Evolutionary conservation across 1,140 invertebrate species (phyloP).

Genomic region (Calliopsis andreniformis): DNA sequence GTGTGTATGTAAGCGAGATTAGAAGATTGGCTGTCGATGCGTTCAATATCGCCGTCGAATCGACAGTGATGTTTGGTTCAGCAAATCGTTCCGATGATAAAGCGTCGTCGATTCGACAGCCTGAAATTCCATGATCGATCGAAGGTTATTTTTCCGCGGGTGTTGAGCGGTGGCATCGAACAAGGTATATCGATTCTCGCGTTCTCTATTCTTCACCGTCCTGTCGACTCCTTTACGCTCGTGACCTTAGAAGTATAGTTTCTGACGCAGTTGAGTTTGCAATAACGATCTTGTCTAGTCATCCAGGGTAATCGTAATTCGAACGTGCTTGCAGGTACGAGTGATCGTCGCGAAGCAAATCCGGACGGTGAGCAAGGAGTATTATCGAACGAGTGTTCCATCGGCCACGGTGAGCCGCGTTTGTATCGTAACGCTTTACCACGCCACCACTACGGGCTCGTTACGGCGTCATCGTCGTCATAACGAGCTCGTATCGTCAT

Average conservation of each 20-base stretch:
- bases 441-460: slow-evolving; percentile 35
- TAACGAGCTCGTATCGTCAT: slow-evolving; percentile 63
- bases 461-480: slow-evolving; percentile 52
- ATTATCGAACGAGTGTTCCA: slow-evolving; percentile 11
- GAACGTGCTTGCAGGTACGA: background rate
- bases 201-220: background rate
- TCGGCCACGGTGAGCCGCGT: background rate
- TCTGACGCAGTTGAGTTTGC: background rate
- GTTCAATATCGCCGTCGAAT: slow-evolving; percentile 29
- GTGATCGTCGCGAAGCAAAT: background rate
- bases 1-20: slow-evolving; percentile 32
- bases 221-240: background rate
- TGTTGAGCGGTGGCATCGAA: background rate
- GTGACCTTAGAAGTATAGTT: background rate
- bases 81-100: slow-evolving; percentile 40
- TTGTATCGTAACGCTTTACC: slow-evolving; percentile 21
- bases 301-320: slow-evolving; percentile 28
- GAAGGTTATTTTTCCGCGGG: slow-evolving; percentile 10
- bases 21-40: slow-evolving; percentile 36
- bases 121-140: slow-evolving; percentile 43
- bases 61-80: slow-evolving; percentile 21
- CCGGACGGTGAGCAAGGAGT: slow-evolving; percentile 2
- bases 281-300: background rate
- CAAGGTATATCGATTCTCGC: slow-evolving; percentile 5
- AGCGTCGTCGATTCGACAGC: slow-evolving; percentile 35